Evolutionary conservation across 2,888 invertebrate species (phyloP).

Genomic region (Odiellus spinosus): DNA sequence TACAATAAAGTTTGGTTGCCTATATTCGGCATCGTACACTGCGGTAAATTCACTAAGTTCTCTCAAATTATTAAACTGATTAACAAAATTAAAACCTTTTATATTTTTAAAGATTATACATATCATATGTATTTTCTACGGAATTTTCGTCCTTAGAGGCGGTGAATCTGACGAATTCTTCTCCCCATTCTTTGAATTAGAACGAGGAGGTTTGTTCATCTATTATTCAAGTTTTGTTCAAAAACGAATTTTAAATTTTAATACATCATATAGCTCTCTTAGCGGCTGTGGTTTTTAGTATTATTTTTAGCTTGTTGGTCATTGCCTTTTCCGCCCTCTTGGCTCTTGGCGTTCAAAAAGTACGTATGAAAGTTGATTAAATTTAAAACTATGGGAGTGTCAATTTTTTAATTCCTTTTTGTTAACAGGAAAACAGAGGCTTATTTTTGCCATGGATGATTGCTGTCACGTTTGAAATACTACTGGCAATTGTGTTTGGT

Average conservation of each 20-base stretch:
- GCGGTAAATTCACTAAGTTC: conserved; percentile 29
- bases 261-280: conserved; percentile 9
- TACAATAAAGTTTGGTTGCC: conserved; percentile 13
- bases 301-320: conserved; percentile 25
- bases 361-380: no score
- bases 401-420: background rate
- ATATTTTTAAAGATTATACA: conserved; percentile 55
- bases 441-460: conserved; percentile 64
- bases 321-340: conserved; percentile 43
- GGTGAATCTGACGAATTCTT: conserved; percentile 78
- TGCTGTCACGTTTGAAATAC: conserved; percentile 47
- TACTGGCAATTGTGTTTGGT: conserved; percentile 62
- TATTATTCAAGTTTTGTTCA: background rate
- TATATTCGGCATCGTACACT: conserved; percentile 54
- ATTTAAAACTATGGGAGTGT: no score
- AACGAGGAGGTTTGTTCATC: conserved; percentile 4
- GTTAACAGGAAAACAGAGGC: conserved; percentile 47
- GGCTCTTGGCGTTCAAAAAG: conserved; percentile 42
- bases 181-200: conserved; percentile 62
- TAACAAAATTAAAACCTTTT: conserved; percentile 13
- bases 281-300: conserved; percentile 11
- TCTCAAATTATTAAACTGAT: no score
- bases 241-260: no score
- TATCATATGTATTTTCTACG: conserved; percentile 53
- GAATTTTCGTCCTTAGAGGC: conserved; percentile 61